These are phyloP conservation scores for Pseudeuparius sepicola DNA, from an alignment of 2,888 invertebrate species.

Conservation along the genomic window DNA sequence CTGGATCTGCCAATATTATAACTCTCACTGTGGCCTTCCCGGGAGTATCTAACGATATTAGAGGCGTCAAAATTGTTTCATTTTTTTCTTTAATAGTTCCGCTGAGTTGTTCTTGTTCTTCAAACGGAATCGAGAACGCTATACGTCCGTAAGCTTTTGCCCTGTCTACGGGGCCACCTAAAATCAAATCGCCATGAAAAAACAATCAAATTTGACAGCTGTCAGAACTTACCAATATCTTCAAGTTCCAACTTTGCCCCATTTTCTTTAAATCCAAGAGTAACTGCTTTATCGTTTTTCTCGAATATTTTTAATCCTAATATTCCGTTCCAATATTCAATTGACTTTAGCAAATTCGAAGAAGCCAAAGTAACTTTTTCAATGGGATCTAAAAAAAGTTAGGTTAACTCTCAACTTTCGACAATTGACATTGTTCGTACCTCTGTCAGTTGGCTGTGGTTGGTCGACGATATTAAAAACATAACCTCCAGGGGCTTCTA, in stretches of 20 bases:
- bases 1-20: constrained; percentile 93
- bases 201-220: constrained; percentile 34
- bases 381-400: constrained; percentile 60
- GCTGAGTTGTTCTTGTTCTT: constrained; percentile 67
- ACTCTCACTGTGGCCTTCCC: constrained; percentile 95
- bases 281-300: constrained; percentile 48
- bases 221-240: constrained; percentile 50
- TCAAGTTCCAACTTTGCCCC: constrained; percentile 72
- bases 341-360: constrained; percentile 63
- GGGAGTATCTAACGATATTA: constrained; percentile 90
- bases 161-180: constrained; percentile 62
- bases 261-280: constrained; percentile 60
- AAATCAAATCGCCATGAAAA: too few relatives aligned
- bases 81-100: constrained; percentile 58
- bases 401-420: too few relatives aligned
- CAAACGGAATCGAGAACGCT: constrained; percentile 81
- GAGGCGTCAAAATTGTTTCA: constrained; percentile 74
- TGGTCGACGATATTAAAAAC: constrained; percentile 72
- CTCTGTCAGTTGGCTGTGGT: constrained; percentile 53
- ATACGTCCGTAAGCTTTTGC: constrained; percentile 91
- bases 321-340: constrained; percentile 76
- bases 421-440: too few relatives aligned
- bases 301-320: constrained; percentile 63
- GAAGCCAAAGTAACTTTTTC: constrained; percentile 69
- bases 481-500: constrained; percentile 89